Evolutionary conservation across 2,888 invertebrate genomes (phyloP), one percentile per base, ranked within the genome.

Genomic region (Brenthis ino): DNA sequence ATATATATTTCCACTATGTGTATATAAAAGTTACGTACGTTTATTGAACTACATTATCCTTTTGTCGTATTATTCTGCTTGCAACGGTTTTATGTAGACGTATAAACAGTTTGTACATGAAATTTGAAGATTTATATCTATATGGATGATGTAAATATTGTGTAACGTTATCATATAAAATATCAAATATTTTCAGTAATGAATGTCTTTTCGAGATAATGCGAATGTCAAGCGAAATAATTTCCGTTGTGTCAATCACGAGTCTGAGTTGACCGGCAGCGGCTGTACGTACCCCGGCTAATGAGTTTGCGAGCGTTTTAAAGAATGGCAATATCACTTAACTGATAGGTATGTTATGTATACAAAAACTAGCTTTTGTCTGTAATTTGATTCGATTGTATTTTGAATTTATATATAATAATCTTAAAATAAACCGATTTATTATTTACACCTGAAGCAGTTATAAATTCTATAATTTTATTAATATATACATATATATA

Each of bases 231-330:
- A 82, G 84, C 80, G 82, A 77, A 88, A 91, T 92, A 89, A 93
- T 93, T 93, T 93, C 91, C 92, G 89, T 79, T 80, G 80, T 82
- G 92, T 91, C 92, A 90, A 87, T 93, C 92, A 91, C 84, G 79
- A 80, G 86, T 86, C 87, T 82, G 79, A 79, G 73, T 82, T 80
- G 82, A 79, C 81, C 81, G 82, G 79, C 80, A 79, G 81, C 81
- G 82, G 79, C 80, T 79, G 81, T 82, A 82, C 80, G 79, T 82
- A 79, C 83, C 79, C 81, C 81, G 81, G 85, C 86, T 91, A 91
- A 91, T 92, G 91, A 91, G 89, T 87, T 89, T 82, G 80, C 77
- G 78, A 80, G 82, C 71, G 56, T 24, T 63, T 51, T 51, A 56
- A 67, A 63, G 37, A 50, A 56, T 63, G 50, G 14, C 43, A 37